Evolutionary conservation across 2,113 vertebrate species (phyloP).

Genomic region (Martes martes): DNA sequence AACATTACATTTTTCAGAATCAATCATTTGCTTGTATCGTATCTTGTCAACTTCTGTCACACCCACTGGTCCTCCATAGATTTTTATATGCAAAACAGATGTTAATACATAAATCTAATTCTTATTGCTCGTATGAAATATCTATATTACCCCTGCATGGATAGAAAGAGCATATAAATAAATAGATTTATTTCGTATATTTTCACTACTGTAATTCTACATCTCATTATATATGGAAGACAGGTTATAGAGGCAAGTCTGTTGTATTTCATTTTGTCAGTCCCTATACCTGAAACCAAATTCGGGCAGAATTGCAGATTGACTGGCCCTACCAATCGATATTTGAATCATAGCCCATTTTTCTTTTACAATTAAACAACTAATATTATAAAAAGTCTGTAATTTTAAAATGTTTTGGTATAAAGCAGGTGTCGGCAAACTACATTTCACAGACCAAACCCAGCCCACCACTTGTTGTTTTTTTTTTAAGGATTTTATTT

Average conservation of each 20-base stretch:
- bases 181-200: not conserved
- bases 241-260: not conserved
- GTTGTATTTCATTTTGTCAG: slow-evolving; percentile 12
- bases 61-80: not conserved
- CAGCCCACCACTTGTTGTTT: not conserved
- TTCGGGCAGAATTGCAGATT: not conserved
- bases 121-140: not conserved
- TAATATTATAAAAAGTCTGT: not conserved
- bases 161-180: not conserved
- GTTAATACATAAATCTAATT: not conserved
- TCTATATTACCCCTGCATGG: not conserved
- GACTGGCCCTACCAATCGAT: not conserved
- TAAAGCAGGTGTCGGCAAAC: not conserved
- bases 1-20: not conserved
- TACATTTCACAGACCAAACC: not conserved
- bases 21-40: not conserved
- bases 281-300: not conserved
- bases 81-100: not conserved
- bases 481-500: too few species aligned
- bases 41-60: not conserved
- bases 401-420: not conserved
- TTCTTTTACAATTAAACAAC: not conserved
- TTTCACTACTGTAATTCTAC: not conserved
- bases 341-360: not conserved
- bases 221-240: not conserved